Conservation (phyloP, 2,797 vertebrate species). For the Lacerta agilis region DNA sequence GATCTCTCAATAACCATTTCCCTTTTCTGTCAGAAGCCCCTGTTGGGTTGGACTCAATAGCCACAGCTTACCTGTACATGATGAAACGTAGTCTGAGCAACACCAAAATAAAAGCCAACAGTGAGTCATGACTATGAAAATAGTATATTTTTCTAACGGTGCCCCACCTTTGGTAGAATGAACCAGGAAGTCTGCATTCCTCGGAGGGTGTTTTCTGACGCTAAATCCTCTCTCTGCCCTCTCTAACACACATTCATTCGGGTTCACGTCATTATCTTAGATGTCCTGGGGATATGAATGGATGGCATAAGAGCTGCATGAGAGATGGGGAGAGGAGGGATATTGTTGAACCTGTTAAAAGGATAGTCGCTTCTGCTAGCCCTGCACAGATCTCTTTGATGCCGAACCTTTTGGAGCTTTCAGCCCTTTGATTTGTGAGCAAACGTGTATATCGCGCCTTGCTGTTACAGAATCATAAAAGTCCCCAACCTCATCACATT, state of each 20-base stretch:
- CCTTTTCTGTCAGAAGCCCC: background rate
- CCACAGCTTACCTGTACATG: background rate
- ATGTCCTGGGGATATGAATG: slow-evolving; percentile 74
- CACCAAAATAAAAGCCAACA: background rate
- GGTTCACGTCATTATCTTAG: slow-evolving; percentile 61
- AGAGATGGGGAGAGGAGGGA: slow-evolving; percentile 72
- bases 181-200: slow-evolving; percentile 33
- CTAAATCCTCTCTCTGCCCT: slow-evolving; percentile 43
- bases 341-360: slow-evolving; percentile 76
- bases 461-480: slow-evolving; percentile 72
- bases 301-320: slow-evolving; percentile 70
- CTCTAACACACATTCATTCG: slow-evolving; percentile 23
- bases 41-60: background rate
- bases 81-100: background rate
- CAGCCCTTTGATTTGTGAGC: slow-evolving; percentile 75
- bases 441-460: slow-evolving; percentile 66
- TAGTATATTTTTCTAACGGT: slow-evolving; percentile 42
- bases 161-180: slow-evolving; percentile 49
- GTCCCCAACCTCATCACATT: slow-evolving; percentile 62
- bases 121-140: background rate
- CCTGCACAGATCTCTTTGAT: slow-evolving; percentile 69
- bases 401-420: slow-evolving; percentile 71
- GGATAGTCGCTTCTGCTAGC: slow-evolving; percentile 71
- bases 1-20: background rate
- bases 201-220: slow-evolving; percentile 35